These are phyloP conservation scores for Harpagifer antarcticus DNA, from an alignment of 2,797 vertebrate genomes.

Conservation along the genomic window DNA sequence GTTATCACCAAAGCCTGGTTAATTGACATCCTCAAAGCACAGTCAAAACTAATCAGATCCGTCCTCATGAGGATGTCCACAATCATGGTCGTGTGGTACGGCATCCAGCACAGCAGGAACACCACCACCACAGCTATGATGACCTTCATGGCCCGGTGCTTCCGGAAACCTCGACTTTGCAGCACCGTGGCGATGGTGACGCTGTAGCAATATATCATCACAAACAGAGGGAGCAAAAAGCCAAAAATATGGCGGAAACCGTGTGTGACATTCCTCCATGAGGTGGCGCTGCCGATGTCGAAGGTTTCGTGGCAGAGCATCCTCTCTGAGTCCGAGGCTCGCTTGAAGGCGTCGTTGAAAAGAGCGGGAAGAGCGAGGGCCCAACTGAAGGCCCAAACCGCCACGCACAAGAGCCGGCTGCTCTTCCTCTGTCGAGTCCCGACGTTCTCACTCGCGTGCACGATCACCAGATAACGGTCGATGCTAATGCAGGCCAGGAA, in stretches of 20 bases:
- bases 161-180: constrained; percentile 79
- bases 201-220: constrained; percentile 84
- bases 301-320: constrained; percentile 59
- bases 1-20: constrained; percentile 58
- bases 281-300: constrained; percentile 36
- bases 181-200: constrained; percentile 76
- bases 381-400: constrained; percentile 76
- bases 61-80: constrained; percentile 73
- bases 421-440: constrained; percentile 45
- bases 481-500: constrained; percentile 87
- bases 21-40: constrained; percentile 42
- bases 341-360: constrained; percentile 26
- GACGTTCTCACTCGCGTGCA: constrained; percentile 64
- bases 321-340: rapidly evolving
- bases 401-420: constrained; percentile 65
- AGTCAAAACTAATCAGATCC: constrained; percentile 43
- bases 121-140: constrained; percentile 81
- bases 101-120: constrained; percentile 85
- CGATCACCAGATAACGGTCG: constrained; percentile 85
- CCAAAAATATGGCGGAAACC: constrained; percentile 78
- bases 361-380: constrained; percentile 77
- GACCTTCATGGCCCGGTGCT: constrained; percentile 85
- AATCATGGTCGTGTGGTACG: constrained; percentile 76
- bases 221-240: constrained; percentile 77
- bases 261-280: constrained; percentile 69